Evolutionary conservation across 2,113 vertebrate species (phyloP).

Genomic region (Prietella phreatophila): DNA sequence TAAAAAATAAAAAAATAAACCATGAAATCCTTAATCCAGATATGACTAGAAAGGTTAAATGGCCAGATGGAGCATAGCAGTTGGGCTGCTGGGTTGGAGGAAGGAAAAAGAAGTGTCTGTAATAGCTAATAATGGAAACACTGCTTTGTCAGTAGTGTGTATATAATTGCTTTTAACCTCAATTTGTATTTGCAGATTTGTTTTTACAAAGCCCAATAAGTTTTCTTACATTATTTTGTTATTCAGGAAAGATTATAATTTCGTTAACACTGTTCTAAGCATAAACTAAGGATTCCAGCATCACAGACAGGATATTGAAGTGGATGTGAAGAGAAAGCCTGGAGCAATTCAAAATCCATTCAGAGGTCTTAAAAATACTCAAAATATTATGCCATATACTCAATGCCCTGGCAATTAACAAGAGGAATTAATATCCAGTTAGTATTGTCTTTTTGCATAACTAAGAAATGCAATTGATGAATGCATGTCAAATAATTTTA

Average conservation of each 20-base stretch:
- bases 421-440: not conserved
- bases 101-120: not conserved
- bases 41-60: not conserved
- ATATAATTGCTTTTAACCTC: not conserved
- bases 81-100: not conserved
- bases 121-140: not conserved
- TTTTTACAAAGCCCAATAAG: not conserved
- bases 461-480: not conserved
- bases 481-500: not conserved
- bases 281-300: not conserved
- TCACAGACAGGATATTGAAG: not conserved
- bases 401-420: not conserved
- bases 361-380: not conserved
- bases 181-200: not conserved
- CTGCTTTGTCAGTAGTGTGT: not conserved
- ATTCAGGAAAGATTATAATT: not conserved
- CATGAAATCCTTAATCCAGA: not conserved
- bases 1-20: not conserved
- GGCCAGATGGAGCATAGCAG: constrained; percentile 7
- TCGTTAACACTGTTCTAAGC: not conserved
- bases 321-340: not conserved
- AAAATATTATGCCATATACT: not conserved
- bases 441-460: not conserved
- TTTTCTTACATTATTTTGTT: not conserved
- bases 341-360: constrained; percentile 14